A percentile compares a stretch with the other conserved stretches of the same genome.
phyloP scores from a whole-genome alignment of 2,888 invertebrate species.

The Ornithoptera alexandrae region DNA sequence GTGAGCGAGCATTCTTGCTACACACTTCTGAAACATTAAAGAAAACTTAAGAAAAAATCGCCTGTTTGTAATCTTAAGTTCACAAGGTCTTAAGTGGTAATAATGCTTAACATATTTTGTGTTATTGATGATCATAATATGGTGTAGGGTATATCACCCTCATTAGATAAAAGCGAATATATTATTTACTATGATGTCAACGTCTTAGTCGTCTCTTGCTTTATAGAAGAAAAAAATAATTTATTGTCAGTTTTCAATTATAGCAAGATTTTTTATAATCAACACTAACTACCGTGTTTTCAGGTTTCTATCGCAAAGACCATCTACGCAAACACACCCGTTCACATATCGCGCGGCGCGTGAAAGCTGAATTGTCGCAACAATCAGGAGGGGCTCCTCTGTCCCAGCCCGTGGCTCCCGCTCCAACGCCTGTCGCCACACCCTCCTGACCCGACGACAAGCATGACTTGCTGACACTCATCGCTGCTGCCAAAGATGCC shows the following conservation, averaged over 20 bases:
- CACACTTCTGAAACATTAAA: too few species aligned
- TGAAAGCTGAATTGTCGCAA: slow-evolving; percentile 90
- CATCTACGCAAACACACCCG: slow-evolving; percentile 92
- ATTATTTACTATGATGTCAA: too few species aligned
- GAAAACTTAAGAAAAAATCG: too few species aligned
- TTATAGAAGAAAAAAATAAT: too few species aligned
- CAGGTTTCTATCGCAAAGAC: slow-evolving; percentile 92
- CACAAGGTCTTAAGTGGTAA: too few species aligned
- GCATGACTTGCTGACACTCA: slow-evolving; percentile 64
- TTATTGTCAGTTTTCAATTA: too few species aligned
- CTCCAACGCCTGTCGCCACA: slow-evolving; percentile 48
- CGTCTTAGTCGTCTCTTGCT: too few species aligned
- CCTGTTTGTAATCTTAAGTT: too few species aligned
- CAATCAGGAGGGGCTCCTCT: slow-evolving; percentile 50
- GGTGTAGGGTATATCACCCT: too few species aligned
- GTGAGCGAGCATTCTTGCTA: slow-evolving; percentile 45
- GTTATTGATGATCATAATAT: too few species aligned
- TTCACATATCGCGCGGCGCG: slow-evolving; percentile 90
- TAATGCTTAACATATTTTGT: too few species aligned
- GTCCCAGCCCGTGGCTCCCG: slow-evolving; percentile 40
- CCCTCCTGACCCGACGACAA: slow-evolving; percentile 72
- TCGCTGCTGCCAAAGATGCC: slow-evolving; percentile 64
- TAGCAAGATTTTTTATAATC: background rate
- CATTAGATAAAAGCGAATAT: too few species aligned
- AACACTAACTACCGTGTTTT: background rate